Conservation (phyloP, 2,113 vertebrate species). For the Ceratotherium simum region DNA sequence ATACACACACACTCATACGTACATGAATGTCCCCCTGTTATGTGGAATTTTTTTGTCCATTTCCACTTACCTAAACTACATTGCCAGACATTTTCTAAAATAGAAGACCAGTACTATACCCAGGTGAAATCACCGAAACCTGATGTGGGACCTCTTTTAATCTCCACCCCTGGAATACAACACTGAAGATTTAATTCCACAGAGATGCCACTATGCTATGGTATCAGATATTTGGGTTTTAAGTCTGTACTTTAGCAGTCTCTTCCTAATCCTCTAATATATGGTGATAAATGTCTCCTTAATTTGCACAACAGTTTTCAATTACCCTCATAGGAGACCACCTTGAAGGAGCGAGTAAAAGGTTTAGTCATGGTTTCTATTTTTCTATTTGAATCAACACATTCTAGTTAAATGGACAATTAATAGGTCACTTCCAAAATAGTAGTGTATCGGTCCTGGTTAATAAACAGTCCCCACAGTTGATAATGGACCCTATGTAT, state of each 20-base stretch:
- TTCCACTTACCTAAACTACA: not conserved
- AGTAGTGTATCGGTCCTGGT: constrained; percentile 88
- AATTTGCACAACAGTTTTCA: constrained; percentile 94
- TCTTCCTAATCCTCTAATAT: constrained; percentile 78
- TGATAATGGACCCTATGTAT: constrained; percentile 89
- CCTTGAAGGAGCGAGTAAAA: constrained; percentile 94
- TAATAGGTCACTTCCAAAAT: constrained; percentile 96
- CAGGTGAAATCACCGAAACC: constrained; percentile 41
- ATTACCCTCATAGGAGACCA: constrained; percentile 89
- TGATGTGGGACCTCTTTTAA: not conserved
- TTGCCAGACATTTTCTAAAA: not conserved
- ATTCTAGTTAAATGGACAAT: constrained; percentile 97
- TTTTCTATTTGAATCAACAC: constrained; percentile 93
- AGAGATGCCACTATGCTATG: constrained; percentile 59
- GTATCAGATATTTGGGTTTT: constrained; percentile 69
- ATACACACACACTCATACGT: not conserved
- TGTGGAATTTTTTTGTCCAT: not conserved
- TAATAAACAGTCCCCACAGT: constrained; percentile 90
- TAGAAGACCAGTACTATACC: not conserved
- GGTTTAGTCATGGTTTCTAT: constrained; percentile 96
- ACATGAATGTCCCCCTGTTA: not conserved
- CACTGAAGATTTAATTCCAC: constrained; percentile 50
- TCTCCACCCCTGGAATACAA: not conserved
- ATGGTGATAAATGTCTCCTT: constrained; percentile 92
- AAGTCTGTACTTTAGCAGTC: constrained; percentile 2